These are phyloP conservation scores for Alces alces DNA, from an alignment of 2,113 vertebrate species.

Conservation along the genomic window DNA sequence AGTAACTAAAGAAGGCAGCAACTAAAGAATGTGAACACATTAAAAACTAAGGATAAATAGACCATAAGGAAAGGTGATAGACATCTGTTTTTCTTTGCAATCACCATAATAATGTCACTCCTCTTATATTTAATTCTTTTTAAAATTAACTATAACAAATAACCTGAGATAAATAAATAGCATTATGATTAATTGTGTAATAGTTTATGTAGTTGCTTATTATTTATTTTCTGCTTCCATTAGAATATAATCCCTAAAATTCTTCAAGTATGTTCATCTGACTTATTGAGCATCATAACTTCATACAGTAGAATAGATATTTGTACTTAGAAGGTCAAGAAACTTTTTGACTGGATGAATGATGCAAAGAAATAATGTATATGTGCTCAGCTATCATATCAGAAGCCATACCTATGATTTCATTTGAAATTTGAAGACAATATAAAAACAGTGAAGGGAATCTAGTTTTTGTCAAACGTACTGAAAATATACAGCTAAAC, in stretches of 20 bases:
- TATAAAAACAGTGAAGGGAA: not conserved
- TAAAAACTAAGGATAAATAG: not conserved
- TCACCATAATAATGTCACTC: not conserved
- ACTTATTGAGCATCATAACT: not conserved
- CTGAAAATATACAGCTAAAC: not conserved
- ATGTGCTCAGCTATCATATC: not conserved
- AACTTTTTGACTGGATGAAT: not conserved
- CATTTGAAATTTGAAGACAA: not conserved
- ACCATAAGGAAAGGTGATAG: not conserved
- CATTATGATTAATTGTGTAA: not conserved
- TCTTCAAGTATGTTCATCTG: not conserved
- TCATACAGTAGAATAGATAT: not conserved
- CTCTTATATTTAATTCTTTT: not conserved
- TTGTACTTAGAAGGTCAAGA: not conserved
- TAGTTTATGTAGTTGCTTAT: not conserved
- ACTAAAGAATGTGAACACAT: not conserved
- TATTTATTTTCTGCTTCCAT: not conserved
- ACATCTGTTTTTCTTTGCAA: not conserved
- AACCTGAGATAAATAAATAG: not conserved
- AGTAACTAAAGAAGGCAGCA: not conserved
- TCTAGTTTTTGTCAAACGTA: not conserved
- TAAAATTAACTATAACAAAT: not conserved
- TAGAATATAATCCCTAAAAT: not conserved
- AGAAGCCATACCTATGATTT: not conserved
- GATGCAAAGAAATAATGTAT: not conserved